Evolutionary conservation across 2,888 invertebrate species (phyloP).

Genomic region (Chymomyza amoena): DNA sequence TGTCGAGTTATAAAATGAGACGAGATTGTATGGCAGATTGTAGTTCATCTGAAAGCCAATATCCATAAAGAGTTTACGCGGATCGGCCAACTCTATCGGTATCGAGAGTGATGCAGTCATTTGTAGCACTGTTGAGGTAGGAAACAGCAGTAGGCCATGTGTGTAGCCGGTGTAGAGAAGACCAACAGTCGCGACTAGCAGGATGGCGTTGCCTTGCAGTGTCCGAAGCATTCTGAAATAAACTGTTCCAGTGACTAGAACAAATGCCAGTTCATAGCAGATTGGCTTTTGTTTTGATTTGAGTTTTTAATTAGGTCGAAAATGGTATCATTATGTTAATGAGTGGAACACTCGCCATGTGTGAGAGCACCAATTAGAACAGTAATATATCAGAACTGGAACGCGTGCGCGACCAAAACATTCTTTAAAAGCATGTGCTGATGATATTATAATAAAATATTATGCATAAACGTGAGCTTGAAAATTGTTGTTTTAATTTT

Average conservation of each 20-base stretch:
- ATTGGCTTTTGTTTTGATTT: constrained; percentile 41
- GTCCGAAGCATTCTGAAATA: constrained; percentile 48
- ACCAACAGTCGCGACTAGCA: not conserved
- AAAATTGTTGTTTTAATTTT: not conserved
- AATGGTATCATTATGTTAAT: constrained; percentile 46
- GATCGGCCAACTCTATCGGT: constrained; percentile 56
- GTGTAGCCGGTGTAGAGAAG: not conserved
- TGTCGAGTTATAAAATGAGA: constrained; percentile 67
- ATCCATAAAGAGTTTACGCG: constrained; percentile 74
- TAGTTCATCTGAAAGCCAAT: constrained; percentile 78
- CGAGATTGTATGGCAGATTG: constrained; percentile 63
- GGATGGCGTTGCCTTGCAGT: constrained; percentile 33
- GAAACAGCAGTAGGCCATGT: constrained; percentile 36
- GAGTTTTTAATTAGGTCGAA: constrained; percentile 42
- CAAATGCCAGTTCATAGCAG: constrained; percentile 6
- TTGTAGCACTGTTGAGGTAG: constrained; percentile 48
- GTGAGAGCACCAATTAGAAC: constrained; percentile 58
- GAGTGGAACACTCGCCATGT: constrained; percentile 42
- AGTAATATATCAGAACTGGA: constrained; percentile 30
- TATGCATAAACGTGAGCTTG: not conserved
- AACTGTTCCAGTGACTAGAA: constrained; percentile 6
- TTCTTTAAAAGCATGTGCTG: not conserved
- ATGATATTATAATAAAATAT: not conserved
- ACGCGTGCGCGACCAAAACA: not conserved
- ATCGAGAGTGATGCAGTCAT: constrained; percentile 67